A percentile compares a stretch with the other conserved stretches of the same genome.
Evolutionary conservation across 2,113 vertebrate species (phyloP).

Genomic region (Sinocyclocheilus rhinocerous): DNA sequence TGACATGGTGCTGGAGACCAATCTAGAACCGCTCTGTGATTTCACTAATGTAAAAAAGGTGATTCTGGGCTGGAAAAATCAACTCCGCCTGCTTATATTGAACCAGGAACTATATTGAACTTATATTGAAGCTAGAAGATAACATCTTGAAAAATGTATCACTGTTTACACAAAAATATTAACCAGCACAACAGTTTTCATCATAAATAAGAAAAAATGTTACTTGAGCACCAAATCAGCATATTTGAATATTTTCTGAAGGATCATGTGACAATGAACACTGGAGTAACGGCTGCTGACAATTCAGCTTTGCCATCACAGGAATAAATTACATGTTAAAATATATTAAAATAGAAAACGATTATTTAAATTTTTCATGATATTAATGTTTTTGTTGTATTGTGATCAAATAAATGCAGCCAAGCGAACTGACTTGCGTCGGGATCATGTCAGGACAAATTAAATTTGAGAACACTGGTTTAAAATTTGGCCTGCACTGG

Average conservation of each 20-base stretch:
- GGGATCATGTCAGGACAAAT: too few relatives aligned
- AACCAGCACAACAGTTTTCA: neutral
- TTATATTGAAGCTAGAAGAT: neutral
- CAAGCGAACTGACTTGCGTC: too few relatives aligned
- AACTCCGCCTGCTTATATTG: neutral
- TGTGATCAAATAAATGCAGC: too few relatives aligned
- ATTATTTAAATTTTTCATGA: too few relatives aligned
- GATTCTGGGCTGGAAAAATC: neutral
- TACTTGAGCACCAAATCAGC: too few relatives aligned
- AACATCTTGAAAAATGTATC: neutral
- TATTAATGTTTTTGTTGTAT: too few relatives aligned
- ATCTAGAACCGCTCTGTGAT: neutral
- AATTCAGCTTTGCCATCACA: too few relatives aligned
- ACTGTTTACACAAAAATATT: neutral
- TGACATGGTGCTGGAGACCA: conserved; percentile 1
- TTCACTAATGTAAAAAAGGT: neutral
- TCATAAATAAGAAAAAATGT: neutral
- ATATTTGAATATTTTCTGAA: too few relatives aligned
- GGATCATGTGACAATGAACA: too few relatives aligned
- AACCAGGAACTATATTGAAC: neutral
- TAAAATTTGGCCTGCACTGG: neutral
- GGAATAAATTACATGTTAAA: too few relatives aligned
- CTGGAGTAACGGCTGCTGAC: neutral
- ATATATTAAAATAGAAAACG: too few relatives aligned
- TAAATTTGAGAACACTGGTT: too few relatives aligned